These are phyloP conservation scores for Tromatobia lineatoria DNA, from an alignment of 2,888 invertebrate species.

Conservation along the genomic window DNA sequence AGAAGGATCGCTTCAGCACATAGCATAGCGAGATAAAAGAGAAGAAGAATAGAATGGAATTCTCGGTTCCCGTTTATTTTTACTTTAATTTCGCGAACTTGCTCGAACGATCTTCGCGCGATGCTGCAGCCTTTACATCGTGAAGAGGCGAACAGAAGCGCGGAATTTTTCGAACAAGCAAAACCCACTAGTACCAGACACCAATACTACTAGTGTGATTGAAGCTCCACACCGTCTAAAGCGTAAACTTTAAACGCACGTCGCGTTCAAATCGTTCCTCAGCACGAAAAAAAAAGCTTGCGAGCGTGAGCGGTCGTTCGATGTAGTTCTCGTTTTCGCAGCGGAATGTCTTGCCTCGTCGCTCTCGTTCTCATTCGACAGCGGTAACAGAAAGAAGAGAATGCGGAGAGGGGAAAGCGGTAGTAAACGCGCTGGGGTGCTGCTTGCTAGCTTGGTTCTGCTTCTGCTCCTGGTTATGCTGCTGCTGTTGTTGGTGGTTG, in stretches of 20 bases:
- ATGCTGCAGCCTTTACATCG: conserved; percentile 27
- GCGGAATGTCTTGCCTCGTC: conserved; percentile 40
- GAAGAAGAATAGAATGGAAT: conserved; percentile 32
- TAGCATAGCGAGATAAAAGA: conserved; percentile 22
- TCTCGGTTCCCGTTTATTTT: conserved; percentile 26
- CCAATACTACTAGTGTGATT: conserved; percentile 24
- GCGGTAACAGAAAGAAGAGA: conserved; percentile 15
- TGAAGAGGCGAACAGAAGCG: conserved; percentile 6
- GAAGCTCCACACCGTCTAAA: neutral
- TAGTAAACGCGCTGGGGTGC: conserved; percentile 11
- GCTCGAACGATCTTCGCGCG: conserved; percentile 44
- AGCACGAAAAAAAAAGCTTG: conserved; percentile 6
- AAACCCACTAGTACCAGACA: conserved; percentile 15
- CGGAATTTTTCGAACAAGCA: conserved; percentile 28
- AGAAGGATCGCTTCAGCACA: conserved; percentile 40
- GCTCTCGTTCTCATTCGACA: conserved; percentile 48
- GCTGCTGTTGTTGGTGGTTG: no score
- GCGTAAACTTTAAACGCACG: conserved; percentile 25
- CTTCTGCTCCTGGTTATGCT: neutral
- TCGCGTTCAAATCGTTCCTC: conserved; percentile 17
- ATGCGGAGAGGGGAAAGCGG: conserved; percentile 1
- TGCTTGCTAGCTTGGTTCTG: neutral
- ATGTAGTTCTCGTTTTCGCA: conserved; percentile 36
- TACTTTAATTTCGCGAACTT: conserved; percentile 43
- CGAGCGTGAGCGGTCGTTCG: conserved; percentile 34